phyloP scores from a whole-genome alignment of 2,113 vertebrate species.

The Ibidorhyncha struthersii region DNA sequence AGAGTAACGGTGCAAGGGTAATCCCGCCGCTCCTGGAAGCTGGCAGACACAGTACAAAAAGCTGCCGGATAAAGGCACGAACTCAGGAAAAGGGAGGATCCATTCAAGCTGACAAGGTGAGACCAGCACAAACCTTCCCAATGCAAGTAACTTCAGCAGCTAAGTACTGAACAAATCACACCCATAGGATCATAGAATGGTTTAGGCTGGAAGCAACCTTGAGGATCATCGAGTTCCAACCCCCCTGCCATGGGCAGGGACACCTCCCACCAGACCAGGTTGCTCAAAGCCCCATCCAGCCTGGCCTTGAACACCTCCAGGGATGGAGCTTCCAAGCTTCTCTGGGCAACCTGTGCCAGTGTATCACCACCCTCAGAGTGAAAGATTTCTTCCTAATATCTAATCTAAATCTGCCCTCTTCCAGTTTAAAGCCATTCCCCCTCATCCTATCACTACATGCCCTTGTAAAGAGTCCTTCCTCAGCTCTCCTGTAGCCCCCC shows the following conservation, averaged over 20 bases:
- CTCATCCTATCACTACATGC: not conserved
- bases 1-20: not conserved
- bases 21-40: not conserved
- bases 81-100: not conserved
- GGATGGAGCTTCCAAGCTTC: not conserved
- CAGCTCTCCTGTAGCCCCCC: not conserved
- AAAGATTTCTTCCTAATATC: not conserved
- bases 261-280: not conserved
- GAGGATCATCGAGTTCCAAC: not conserved
- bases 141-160: not conserved
- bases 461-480: not conserved
- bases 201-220: not conserved
- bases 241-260: not conserved
- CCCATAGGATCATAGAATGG: not conserved
- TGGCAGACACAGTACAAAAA: not conserved
- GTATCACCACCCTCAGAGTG: not conserved
- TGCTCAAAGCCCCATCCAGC: not conserved
- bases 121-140: not conserved
- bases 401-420: not conserved
- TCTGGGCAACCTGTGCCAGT: not conserved
- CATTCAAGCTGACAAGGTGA: not conserved
- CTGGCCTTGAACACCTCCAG: not conserved
- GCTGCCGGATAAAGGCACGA: not conserved
- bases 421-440: not conserved
- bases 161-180: not conserved